phyloP scores from a whole-genome alignment of 1,140 invertebrate genomes.

The Teleopsis dalmanni region DNA sequence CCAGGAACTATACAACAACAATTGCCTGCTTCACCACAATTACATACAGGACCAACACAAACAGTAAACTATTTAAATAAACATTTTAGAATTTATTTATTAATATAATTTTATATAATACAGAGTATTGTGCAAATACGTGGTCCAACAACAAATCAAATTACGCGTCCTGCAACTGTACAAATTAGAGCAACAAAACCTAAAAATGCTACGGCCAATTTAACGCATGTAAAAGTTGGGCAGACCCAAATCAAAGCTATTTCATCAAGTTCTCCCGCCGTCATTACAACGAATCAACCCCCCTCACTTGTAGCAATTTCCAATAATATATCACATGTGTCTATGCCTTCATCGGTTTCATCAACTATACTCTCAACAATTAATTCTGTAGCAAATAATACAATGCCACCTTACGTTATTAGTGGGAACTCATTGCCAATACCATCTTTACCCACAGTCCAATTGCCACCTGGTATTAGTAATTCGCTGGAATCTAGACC shows the following conservation, averaged over 20 bases:
- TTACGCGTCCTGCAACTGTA: constrained; percentile 33
- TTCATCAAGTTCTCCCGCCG: constrained; percentile 15
- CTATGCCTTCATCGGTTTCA: constrained; percentile 25
- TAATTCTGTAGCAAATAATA: constrained; percentile 14
- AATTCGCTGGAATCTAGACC: neutral
- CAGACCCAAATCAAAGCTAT: constrained; percentile 44
- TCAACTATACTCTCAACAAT: constrained; percentile 34
- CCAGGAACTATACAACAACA: constrained; percentile 16
- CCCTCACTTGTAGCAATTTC: constrained; percentile 38
- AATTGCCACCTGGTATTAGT: constrained; percentile 23
- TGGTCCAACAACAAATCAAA: constrained; percentile 30
- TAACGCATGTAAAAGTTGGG: constrained; percentile 44
- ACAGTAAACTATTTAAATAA: constrained; percentile 21
- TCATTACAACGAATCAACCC: constrained; percentile 19
- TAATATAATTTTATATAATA: neutral
- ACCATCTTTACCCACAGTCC: constrained; percentile 37
- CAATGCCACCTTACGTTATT: constrained; percentile 18
- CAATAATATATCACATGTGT: constrained; percentile 26
- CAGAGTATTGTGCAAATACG: constrained; percentile 37
- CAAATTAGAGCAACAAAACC: constrained; percentile 32
- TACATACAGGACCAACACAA: constrained; percentile 22
- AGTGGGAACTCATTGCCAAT: constrained; percentile 33
- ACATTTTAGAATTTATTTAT: neutral
- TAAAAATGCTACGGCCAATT: constrained; percentile 22
- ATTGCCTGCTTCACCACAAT: constrained; percentile 17